These are phyloP conservation scores for Trypoxylon attenuatum DNA, from an alignment of 2,888 invertebrate species.

Conservation along the genomic window DNA sequence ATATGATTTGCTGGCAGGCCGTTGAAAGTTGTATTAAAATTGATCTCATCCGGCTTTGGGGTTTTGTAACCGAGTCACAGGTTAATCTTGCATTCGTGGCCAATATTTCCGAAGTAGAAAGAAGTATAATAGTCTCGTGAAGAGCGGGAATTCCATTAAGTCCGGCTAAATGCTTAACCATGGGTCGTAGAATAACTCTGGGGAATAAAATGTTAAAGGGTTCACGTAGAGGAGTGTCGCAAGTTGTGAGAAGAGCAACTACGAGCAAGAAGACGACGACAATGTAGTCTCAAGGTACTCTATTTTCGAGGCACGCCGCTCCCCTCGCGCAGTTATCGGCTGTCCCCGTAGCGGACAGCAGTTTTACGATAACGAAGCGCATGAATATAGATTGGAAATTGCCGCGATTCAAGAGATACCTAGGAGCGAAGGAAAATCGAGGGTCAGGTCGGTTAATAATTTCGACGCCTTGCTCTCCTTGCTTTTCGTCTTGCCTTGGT, in stretches of 20 bases:
- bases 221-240: too few relatives aligned
- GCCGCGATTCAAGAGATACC: slow-evolving; percentile 8
- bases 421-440: background rate
- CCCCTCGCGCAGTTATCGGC: background rate
- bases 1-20: slow-evolving; percentile 23
- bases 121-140: too few relatives aligned
- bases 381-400: slow-evolving; percentile 46
- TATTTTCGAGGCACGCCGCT: background rate
- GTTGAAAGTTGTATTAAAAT: too few relatives aligned
- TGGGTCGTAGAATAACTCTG: too few relatives aligned
- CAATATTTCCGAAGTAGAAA: too few relatives aligned
- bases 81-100: too few relatives aligned
- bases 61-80: too few relatives aligned
- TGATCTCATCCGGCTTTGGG: too few relatives aligned
- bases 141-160: too few relatives aligned
- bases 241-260: too few relatives aligned
- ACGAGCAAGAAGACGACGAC: background rate
- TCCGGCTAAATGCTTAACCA: too few relatives aligned
- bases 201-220: too few relatives aligned
- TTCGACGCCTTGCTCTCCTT: background rate
- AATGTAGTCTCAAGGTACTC: background rate
- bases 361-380: slow-evolving; percentile 43
- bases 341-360: slow-evolving; percentile 18
- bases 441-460: slow-evolving; percentile 11
- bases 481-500: background rate